phyloP scores from a whole-genome alignment of 2,113 vertebrate genomes.

The Macrotus californicus region DNA sequence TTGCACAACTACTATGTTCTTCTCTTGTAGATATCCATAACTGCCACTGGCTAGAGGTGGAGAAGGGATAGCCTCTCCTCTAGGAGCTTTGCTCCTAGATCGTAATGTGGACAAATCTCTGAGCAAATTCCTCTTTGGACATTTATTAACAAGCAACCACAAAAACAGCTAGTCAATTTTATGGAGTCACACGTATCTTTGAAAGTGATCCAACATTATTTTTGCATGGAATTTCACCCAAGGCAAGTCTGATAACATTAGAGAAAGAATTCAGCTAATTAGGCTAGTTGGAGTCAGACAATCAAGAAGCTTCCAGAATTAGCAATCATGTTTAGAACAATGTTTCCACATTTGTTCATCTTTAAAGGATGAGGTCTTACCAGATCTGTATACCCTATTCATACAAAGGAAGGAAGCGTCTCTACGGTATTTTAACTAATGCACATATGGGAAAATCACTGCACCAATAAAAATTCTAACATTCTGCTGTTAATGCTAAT shows the following conservation, averaged over 20 bases:
- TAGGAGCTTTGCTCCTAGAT: not conserved
- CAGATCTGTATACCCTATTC: not conserved
- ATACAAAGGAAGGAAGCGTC: not conserved
- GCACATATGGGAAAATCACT: not conserved
- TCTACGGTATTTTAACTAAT: constrained; percentile 7
- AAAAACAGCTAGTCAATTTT: not conserved
- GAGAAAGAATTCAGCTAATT: constrained; percentile 28
- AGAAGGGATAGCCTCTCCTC: not conserved
- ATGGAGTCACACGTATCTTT: constrained; percentile 19
- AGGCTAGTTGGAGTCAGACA: not conserved
- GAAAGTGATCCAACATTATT: constrained; percentile 22
- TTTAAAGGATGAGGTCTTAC: not conserved
- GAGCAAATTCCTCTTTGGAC: constrained; percentile 3
- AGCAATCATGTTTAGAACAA: not conserved
- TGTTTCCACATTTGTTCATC: not conserved
- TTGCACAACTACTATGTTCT: not conserved
- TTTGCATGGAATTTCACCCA: not conserved
- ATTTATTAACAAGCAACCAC: constrained; percentile 14
- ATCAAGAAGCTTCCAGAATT: constrained; percentile 20
- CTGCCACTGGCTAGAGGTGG: not conserved
- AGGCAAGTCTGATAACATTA: constrained; percentile 31
- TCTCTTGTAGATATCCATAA: not conserved
- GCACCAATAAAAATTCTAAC: not conserved
- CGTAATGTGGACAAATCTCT: not conserved
- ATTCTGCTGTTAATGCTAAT: not conserved